Conservation (phyloP, 2,113 vertebrate genomes). For the Gobiocypris rarus region DNA sequence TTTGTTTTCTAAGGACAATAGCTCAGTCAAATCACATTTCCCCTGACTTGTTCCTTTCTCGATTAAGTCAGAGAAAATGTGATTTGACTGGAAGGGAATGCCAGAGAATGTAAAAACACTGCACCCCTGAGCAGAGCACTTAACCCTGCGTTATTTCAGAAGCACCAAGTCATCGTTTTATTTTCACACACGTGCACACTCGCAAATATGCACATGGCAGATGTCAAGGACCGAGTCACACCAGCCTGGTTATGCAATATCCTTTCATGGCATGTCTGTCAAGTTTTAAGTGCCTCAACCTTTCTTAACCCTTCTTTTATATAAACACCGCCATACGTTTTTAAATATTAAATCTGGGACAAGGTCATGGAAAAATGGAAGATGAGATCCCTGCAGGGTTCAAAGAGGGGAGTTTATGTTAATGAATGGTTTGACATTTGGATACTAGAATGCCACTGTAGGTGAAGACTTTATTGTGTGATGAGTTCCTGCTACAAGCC, state of each 20-base stretch:
- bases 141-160: slow-evolving; percentile 43
- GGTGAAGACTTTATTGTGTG: not conserved
- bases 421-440: not conserved
- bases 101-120: slow-evolving; percentile 8
- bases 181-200: slow-evolving; percentile 3
- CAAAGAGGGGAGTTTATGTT: not conserved
- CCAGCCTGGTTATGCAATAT: slow-evolving; percentile 25
- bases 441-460: not conserved
- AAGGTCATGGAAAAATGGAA: slow-evolving; percentile 16
- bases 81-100: slow-evolving; percentile 9
- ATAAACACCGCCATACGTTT: not conserved
- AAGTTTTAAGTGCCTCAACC: not conserved
- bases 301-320: slow-evolving; percentile 1
- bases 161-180: slow-evolving; percentile 24
- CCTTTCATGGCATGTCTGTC: slow-evolving; percentile 6
- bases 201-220: not conserved
- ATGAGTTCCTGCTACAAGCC: not conserved
- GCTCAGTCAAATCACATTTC: slow-evolving; percentile 7
- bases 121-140: slow-evolving; percentile 12
- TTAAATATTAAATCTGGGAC: slow-evolving; percentile 31
- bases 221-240: not conserved
- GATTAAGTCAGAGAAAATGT: not conserved
- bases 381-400: not conserved
- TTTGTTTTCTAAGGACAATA: not conserved
- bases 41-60: slow-evolving; percentile 20